Conservation (phyloP, 2,113 vertebrate genomes). For the Platichthys stellatus region DNA sequence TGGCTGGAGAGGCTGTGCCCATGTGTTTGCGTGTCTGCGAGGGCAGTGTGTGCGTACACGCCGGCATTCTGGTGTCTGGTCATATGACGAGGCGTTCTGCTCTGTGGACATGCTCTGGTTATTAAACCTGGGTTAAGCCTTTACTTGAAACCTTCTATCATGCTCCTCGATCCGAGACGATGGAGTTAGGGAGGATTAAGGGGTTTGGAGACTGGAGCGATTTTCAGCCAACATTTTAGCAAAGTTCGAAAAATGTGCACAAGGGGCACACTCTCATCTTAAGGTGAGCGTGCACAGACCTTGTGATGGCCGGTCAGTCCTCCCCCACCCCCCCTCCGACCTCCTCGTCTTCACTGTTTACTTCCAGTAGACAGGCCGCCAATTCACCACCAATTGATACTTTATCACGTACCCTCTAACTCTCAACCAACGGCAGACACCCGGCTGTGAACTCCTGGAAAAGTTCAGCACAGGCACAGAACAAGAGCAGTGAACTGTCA, state of each 20-base stretch:
- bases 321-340: too few species aligned
- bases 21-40: constrained; percentile 18
- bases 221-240: constrained; percentile 55
- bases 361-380: constrained; percentile 14
- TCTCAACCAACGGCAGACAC: constrained; percentile 7
- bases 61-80: constrained; percentile 57
- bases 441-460: constrained; percentile 8
- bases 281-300: constrained; percentile 31
- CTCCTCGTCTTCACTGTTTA: constrained; percentile 4
- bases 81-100: constrained; percentile 71
- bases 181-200: constrained; percentile 74
- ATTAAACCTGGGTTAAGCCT: constrained; percentile 78
- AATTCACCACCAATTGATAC: constrained; percentile 17
- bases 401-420: constrained; percentile 28
- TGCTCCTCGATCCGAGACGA: constrained; percentile 70
- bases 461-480: constrained; percentile 3
- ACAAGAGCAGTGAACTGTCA: constrained; percentile 19
- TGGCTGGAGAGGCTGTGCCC: constrained; percentile 39
- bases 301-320: constrained; percentile 12
- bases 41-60: constrained; percentile 13
- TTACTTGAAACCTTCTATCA: constrained; percentile 71
- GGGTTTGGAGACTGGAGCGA: constrained; percentile 62
- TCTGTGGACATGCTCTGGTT: constrained; percentile 69
- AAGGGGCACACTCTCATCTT: constrained; percentile 12
- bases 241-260: constrained; percentile 57